Evolutionary conservation across 1,140 invertebrate genomes (phyloP).

Genomic region (Drosophila rufa): DNA sequence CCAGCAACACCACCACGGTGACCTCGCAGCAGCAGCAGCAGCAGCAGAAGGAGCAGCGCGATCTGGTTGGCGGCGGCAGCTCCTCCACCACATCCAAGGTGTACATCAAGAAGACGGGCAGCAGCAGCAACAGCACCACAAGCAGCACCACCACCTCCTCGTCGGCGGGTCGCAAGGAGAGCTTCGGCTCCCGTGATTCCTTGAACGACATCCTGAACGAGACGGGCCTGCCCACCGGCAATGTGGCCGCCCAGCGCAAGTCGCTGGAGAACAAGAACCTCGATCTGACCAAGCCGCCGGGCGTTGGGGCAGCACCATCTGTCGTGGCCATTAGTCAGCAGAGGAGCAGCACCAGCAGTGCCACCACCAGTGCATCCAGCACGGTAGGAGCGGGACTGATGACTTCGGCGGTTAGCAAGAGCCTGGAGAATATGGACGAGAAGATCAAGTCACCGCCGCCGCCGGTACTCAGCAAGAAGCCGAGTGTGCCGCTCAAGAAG

Average conservation of each 20-base stretch:
- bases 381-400: conserved; percentile 5
- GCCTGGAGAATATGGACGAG: conserved; percentile 81
- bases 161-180: conserved; percentile 78
- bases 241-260: conserved; percentile 86
- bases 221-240: conserved; percentile 77
- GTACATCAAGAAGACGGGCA: conserved; percentile 79
- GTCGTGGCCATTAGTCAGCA: conserved; percentile 38
- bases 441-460: conserved; percentile 80
- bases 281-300: conserved; percentile 73
- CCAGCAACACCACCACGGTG: conserved; percentile 52
- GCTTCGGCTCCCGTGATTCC: conserved; percentile 83
- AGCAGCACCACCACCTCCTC: conserved; percentile 49
- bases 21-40: conserved; percentile 55
- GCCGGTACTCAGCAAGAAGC: conserved; percentile 87
- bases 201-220: conserved; percentile 83
- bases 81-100: conserved; percentile 74
- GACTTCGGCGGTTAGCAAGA: conserved; percentile 72
- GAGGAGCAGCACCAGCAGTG: conserved; percentile 38
- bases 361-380: conserved; percentile 29
- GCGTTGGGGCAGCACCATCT: conserved; percentile 26
- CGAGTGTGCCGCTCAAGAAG: conserved; percentile 88
- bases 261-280: conserved; percentile 86
- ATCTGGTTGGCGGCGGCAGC: conserved; percentile 30
- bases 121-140: conserved; percentile 55
- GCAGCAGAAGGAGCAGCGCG: conserved; percentile 54